Conservation (phyloP, 2,113 vertebrate genomes). For the Clarias magur region DNA sequence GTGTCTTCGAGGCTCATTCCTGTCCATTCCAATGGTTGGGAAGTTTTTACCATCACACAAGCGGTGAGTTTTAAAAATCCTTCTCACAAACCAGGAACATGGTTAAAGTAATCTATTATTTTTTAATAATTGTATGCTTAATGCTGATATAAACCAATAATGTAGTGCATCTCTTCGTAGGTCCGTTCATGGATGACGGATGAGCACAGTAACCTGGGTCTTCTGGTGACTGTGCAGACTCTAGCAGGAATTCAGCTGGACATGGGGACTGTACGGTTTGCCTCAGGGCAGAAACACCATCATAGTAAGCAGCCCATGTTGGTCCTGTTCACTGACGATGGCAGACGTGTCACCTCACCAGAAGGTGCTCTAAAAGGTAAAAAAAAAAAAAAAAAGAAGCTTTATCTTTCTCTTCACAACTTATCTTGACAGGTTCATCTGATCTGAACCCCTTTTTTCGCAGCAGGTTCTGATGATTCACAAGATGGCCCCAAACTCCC, state of each 20-base stretch:
- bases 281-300: conserved; percentile 77
- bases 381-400: not conserved
- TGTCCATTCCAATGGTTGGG: conserved; percentile 82
- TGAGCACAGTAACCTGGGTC: conserved; percentile 78
- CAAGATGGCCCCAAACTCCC: conserved; percentile 56
- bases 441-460: not conserved
- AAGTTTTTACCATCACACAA: conserved; percentile 84
- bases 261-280: conserved; percentile 73
- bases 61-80: conserved; percentile 75
- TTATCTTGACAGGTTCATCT: not conserved
- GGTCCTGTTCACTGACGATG: conserved; percentile 87
- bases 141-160: not conserved
- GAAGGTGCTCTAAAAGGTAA: conserved; percentile 66
- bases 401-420: not conserved
- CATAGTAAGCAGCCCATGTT: conserved; percentile 90
- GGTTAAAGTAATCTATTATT: not conserved
- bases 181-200: conserved; percentile 80
- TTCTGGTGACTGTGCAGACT: conserved; percentile 77
- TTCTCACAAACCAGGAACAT: not conserved
- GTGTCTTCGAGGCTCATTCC: conserved; percentile 80
- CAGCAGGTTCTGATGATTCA: conserved; percentile 57
- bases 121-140: not conserved
- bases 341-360: conserved; percentile 68
- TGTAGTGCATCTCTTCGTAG: conserved; percentile 59
- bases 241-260: conserved; percentile 63